Evolutionary conservation across 30 jellyfish, hydroid and myxozoan genomes (phyloP), one percentile per base, ranked within the genome.

Genomic region (Mastigias papua): DNA sequence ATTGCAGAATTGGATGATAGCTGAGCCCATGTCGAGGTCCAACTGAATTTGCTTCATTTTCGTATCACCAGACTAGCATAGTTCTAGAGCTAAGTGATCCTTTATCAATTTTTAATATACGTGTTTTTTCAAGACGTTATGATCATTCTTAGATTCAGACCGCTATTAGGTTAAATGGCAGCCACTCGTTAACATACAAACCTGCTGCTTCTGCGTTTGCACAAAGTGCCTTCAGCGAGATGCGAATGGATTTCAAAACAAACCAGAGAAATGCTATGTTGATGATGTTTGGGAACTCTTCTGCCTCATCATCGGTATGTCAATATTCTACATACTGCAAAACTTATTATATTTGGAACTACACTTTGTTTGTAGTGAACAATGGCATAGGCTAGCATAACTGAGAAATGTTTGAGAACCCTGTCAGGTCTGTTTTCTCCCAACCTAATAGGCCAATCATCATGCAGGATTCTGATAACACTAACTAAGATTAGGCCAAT

Each of bases 211-310:
- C 77, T 1, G 77, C 88, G 0, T 37, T 73, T 3, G 30, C 76
- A 2, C 81, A 51, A 34, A 87, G 90, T 61, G 67, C 79, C 4
- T 88, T 13, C 74, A 71, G 91, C 37, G 92, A 88, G 48, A 37
- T 88, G 70, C 97, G 70, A 46, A 48, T 88, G 77, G 97, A 88
- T 46, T 88, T 88, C 89, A 88, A 33, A 60, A 88, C 97, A 34
- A 88, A 70, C 3, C 97, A 88, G 58, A 88, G 84, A 21, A 80
- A 80, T 50, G 69, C 91, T 6, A 25, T 88, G 50, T 62, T 88
- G 73, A 54, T 88, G 91, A 28, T 17, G 1, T 67, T 80, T 77
- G 97, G 97, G 0, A 78, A 88, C 33, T 22, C 84, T 2, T 76
- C 90, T 34, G 49, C 92, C 25, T 22, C 90, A 50, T 76, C 90